These are phyloP conservation scores for Henicopernis longicauda DNA, from an alignment of 2,113 vertebrate species.

Conservation along the genomic window DNA sequence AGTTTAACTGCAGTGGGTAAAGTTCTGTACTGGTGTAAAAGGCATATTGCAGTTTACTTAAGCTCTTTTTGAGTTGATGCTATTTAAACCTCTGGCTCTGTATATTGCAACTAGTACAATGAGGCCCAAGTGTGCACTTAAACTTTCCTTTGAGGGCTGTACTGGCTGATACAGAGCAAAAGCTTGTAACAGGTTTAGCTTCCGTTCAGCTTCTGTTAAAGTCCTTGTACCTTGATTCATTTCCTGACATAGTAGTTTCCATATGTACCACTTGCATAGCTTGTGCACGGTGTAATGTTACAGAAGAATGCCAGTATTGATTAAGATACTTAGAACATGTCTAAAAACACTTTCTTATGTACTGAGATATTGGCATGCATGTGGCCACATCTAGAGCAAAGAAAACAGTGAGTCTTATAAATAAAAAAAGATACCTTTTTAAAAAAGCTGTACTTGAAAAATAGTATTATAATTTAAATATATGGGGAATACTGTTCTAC, in stretches of 20 bases:
- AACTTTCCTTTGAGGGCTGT: slow-evolving; percentile 45
- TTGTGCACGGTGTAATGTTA: not conserved
- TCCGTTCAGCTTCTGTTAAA: slow-evolving; percentile 10
- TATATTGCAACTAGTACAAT: not conserved
- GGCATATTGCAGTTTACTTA: not conserved
- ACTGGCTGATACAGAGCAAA: not conserved
- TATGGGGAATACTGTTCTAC: not conserved
- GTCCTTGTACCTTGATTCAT: slow-evolving; percentile 14
- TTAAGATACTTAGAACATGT: slow-evolving; percentile 41
- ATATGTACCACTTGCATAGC: not conserved
- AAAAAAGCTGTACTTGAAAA: slow-evolving; percentile 29
- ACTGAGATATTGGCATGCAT: not conserved
- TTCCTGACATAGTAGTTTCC: not conserved
- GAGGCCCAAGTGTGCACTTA: slow-evolving; percentile 9
- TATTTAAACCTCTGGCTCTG: slow-evolving; percentile 12
- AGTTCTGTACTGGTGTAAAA: not conserved
- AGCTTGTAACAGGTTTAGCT: not conserved
- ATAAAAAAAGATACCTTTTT: not conserved
- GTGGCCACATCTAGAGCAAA: slow-evolving; percentile 15
- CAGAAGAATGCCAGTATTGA: slow-evolving; percentile 46
- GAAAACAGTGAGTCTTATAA: slow-evolving; percentile 23
- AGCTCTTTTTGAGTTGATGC: not conserved
- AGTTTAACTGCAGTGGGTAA: not conserved
- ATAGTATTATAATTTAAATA: slow-evolving; percentile 22
- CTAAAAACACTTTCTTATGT: slow-evolving; percentile 1